Base-by-base conservation (phyloP, 1,140 invertebrate genomes). In the Philopotamus ludificatus region DNA sequence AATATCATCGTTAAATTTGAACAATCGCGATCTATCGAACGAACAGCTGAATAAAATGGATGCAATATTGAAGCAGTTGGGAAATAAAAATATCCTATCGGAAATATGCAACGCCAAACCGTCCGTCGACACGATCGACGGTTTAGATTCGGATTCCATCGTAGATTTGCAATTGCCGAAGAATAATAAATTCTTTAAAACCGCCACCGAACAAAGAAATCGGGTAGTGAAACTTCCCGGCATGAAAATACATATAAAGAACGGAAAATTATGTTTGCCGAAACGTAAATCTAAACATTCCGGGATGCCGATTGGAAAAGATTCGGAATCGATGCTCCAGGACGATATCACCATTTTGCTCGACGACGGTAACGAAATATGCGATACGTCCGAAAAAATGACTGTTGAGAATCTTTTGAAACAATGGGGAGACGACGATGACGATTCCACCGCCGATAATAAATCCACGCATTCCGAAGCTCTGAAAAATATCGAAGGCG, bases 361-460 rank as follows among this genome's bases (percentile, higher is more conserved):
- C 28, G 57, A 65, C 18, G 67, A 68, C 39, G 53, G 71, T 54
- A 50, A 64, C 16, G 71, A 71, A 9, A 21, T 53, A 34, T 54
- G 2, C 42, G 55, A 21, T 50, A 2, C 3, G 20, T 42, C 9
- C 10, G 22, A 21, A 16, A 75, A 78, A 44, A 73, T 76, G 60
- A 77, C 76, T 16, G 77, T 81, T 34, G 77, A 79, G 51, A 74
- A 72, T 3, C 70, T 81, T 3, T 72, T 81, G 12, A 77, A 75
- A 59, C 78, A 81, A 62, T 81, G 79, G 79, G 72, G 71, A 0
- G 79, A 81, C 47, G 79, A 81, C 54, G 79, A 79, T 8, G 70
- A 78, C 0, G 77, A 78, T 0, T 18, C 26, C 16, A 39, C 42
- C 0, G 3, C 42, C 15, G 42, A 49, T 4, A n/a, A n/a, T n/a